Conservation (phyloP, 2,113 vertebrate genomes). For the Tachysurus vachellii region DNA sequence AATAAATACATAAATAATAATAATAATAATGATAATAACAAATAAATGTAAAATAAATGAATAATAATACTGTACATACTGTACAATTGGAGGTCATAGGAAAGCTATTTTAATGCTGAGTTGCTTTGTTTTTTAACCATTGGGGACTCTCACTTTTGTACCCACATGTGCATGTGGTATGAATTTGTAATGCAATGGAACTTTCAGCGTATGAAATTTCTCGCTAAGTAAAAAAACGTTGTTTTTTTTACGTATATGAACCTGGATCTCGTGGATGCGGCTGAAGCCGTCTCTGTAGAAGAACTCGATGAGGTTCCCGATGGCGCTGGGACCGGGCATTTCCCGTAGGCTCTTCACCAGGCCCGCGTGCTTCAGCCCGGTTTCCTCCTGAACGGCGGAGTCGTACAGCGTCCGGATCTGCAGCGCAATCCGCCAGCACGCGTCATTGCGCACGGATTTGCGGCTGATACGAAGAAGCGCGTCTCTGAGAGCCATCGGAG, state of each 20-base stretch:
- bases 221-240: too few species aligned
- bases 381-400: conserved; percentile 59
- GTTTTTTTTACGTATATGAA: conserved; percentile 51
- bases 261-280: conserved; percentile 92
- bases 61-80: too few species aligned
- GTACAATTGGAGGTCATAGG: not conserved
- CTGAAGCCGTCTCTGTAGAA: conserved; percentile 87
- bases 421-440: conserved; percentile 53
- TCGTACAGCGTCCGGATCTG: conserved; percentile 67
- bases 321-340: conserved; percentile 85
- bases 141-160: not conserved
- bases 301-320: conserved; percentile 84
- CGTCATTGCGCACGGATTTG: conserved; percentile 51
- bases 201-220: not conserved
- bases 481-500: conserved; percentile 71
- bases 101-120: not conserved
- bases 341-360: conserved; percentile 75
- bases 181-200: not conserved
- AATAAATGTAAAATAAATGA: too few species aligned
- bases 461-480: conserved; percentile 53
- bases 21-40: too few species aligned
- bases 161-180: not conserved
- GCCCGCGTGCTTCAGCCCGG: conserved; percentile 11
- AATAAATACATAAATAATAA: not conserved
- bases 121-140: not conserved